Percentiles rank a stretch among this genome's conserved stretches.
These are phyloP conservation scores for Thaumatotibia leucotreta DNA, from an alignment of 1,140 invertebrate species.

Conservation along the genomic window DNA sequence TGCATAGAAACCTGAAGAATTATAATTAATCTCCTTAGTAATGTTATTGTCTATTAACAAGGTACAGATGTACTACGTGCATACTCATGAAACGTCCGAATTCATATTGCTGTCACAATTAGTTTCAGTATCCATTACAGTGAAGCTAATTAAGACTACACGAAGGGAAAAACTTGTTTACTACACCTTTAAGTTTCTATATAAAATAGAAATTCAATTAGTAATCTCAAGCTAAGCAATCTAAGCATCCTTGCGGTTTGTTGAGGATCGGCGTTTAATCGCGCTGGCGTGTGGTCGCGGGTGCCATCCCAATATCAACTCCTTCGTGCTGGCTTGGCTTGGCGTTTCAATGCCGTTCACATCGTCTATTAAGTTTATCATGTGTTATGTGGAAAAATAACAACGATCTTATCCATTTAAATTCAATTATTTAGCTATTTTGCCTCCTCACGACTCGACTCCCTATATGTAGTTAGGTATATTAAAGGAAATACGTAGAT, in stretches of 20 bases:
- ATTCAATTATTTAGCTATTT: not conserved
- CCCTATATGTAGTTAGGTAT: too few relatives aligned
- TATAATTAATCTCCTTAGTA: too few relatives aligned
- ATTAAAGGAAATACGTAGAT: too few relatives aligned
- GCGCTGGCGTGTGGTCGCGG: conserved; percentile 60
- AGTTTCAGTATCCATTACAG: too few relatives aligned
- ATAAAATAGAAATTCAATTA: not conserved
- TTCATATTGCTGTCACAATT: too few relatives aligned
- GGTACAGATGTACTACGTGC: too few relatives aligned
- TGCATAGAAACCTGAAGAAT: too few relatives aligned
- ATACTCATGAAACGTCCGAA: too few relatives aligned
- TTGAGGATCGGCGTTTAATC: conserved; percentile 55
- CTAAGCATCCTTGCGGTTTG: conserved; percentile 50
- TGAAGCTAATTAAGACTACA: too few relatives aligned
- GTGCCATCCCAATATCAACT: conserved; percentile 63
- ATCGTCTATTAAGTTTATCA: not conserved
- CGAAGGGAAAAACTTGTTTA: too few relatives aligned
- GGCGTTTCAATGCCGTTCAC: conserved; percentile 31
- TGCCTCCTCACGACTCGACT: too few relatives aligned
- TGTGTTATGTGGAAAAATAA: not conserved
- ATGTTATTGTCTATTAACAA: too few relatives aligned
- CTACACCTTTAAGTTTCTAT: not conserved
- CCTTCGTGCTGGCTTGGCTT: conserved; percentile 51
- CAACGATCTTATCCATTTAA: not conserved
- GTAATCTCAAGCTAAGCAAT: not conserved